Percentiles rank a stretch among this genome's conserved stretches.
These are phyloP conservation scores for Masticophis lateralis DNA, from an alignment of 2,797 vertebrate genomes.

Conservation along the genomic window DNA sequence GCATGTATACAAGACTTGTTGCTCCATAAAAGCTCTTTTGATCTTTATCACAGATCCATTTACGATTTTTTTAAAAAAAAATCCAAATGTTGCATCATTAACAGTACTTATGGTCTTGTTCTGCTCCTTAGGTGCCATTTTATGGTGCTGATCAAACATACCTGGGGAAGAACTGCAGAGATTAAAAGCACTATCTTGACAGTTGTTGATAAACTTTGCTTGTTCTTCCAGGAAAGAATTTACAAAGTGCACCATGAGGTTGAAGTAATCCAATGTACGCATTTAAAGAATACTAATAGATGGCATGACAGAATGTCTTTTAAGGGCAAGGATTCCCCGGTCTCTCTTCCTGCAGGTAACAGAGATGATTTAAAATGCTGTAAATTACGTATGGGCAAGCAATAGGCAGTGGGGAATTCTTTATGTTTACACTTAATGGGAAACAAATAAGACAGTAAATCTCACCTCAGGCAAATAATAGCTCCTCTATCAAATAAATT, in stretches of 20 bases:
- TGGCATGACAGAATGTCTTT: constrained; percentile 4
- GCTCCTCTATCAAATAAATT: constrained; percentile 37
- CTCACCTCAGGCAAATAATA: constrained; percentile 38
- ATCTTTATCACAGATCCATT: constrained; percentile 59
- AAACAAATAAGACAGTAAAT: constrained; percentile 37
- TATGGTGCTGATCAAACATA: constrained; percentile 68
- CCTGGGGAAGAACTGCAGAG: constrained; percentile 44
- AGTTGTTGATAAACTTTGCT: constrained; percentile 57
- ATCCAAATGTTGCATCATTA: constrained; percentile 64
- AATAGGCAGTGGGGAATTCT: constrained; percentile 23
- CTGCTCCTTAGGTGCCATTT: constrained; percentile 34
- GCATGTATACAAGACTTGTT: constrained; percentile 62
- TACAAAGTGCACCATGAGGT: constrained; percentile 50
- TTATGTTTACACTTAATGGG: constrained; percentile 34
- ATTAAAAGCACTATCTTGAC: constrained; percentile 70
- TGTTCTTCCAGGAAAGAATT: constrained; percentile 59
- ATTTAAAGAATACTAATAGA: constrained; percentile 45
- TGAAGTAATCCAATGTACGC: constrained; percentile 20
- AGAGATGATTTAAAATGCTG: not conserved
- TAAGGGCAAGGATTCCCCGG: not conserved
- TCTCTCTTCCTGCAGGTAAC: constrained; percentile 11
- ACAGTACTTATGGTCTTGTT: constrained; percentile 64
- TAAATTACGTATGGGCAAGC: constrained; percentile 34
- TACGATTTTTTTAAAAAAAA: constrained; percentile 31
- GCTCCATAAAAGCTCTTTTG: constrained; percentile 68